A percentile compares a stretch with the other conserved stretches of the same genome.
Evolutionary conservation across 2,113 vertebrate genomes (phyloP).

Genomic region (Actenoides lindsayi): DNA sequence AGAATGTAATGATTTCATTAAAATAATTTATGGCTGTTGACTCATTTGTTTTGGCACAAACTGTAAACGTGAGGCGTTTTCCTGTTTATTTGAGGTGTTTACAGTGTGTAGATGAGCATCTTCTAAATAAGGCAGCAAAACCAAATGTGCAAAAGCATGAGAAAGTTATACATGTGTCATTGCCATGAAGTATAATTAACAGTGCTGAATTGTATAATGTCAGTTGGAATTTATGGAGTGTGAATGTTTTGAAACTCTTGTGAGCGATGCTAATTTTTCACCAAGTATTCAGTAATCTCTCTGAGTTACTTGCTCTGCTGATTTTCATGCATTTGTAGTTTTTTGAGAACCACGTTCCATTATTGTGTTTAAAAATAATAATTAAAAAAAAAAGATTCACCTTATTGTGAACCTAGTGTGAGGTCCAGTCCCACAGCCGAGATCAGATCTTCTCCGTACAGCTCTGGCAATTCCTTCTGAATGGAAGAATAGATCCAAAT

Average conservation of each 20-base stretch:
- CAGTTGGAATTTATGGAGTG: neutral
- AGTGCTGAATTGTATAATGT: neutral
- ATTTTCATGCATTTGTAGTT: neutral
- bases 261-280: neutral
- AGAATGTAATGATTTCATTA: neutral
- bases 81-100: neutral
- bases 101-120: neutral
- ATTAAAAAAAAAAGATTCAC: neutral
- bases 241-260: neutral
- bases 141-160: neutral
- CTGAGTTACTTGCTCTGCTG: neutral
- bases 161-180: neutral
- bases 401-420: rapidly evolving
- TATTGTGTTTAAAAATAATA: neutral
- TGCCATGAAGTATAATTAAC: neutral
- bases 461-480: neutral
- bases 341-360: neutral
- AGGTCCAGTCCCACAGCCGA: neutral
- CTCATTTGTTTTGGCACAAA: neutral
- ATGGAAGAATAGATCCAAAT: neutral
- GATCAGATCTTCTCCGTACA: neutral
- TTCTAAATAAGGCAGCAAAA: neutral
- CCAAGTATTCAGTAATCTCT: neutral
- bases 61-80: neutral
- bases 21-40: neutral